Conservation (phyloP, 2,888 invertebrate species). For the Catocala nupta region DNA sequence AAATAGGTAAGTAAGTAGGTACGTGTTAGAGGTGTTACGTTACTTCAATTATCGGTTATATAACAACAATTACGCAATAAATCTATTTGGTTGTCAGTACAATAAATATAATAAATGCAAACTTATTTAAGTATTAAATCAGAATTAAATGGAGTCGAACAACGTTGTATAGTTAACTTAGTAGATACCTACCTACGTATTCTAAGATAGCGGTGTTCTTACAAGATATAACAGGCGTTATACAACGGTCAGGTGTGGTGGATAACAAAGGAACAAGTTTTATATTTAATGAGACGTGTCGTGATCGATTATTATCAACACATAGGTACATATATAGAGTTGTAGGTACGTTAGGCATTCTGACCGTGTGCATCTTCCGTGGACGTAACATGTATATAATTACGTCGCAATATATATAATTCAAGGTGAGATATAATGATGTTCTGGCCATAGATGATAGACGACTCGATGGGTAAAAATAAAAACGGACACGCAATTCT, state of each 20-base stretch:
- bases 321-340: constrained; percentile 27
- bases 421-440: constrained; percentile 37
- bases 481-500: constrained; percentile 51
- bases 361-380: constrained; percentile 49
- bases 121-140: too few species aligned
- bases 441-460: constrained; percentile 18
- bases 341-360: constrained; percentile 38
- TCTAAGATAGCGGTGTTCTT: too few species aligned
- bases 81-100: neutral
- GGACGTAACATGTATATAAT: constrained; percentile 20
- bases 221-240: neutral
- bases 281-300: constrained; percentile 48
- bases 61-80: neutral
- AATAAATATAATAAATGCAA: neutral
- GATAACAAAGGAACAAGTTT: constrained; percentile 47
- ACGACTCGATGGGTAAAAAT: constrained; percentile 29
- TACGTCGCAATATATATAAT: constrained; percentile 23
- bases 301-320: constrained; percentile 44
- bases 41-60: too few species aligned
- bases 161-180: too few species aligned
- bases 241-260: constrained; percentile 17
- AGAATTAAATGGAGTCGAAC: too few species aligned
- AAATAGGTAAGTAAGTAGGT: too few species aligned
- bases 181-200: too few species aligned
- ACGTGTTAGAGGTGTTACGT: too few species aligned